Percentiles rank a stretch among this genome's conserved stretches.
Evolutionary conservation across 92 coral and sea anemone species (phyloP).

Genomic region (Chrysogorgia sp.): DNA sequence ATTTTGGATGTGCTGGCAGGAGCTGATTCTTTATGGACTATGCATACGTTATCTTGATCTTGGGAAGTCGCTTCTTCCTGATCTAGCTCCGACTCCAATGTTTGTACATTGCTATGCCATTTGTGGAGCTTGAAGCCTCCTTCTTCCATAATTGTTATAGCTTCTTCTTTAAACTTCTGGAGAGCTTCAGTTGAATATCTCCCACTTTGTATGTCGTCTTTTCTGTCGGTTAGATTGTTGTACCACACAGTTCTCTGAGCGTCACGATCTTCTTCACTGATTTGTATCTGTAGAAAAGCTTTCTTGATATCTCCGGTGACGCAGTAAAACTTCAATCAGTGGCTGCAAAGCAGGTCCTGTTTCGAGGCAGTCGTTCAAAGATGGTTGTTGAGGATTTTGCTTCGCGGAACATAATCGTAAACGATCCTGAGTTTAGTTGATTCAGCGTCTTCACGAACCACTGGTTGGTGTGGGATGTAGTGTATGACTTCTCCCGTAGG

Average conservation of each 20-base stretch:
- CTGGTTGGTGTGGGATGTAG: constrained; percentile 63
- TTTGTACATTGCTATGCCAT: constrained; percentile 72
- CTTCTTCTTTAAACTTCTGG: constrained; percentile 54
- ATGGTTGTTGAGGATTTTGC: constrained; percentile 34
- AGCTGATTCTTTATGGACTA: neutral
- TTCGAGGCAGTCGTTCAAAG: constrained; percentile 62
- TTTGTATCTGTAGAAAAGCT: constrained; percentile 4
- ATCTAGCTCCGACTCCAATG: constrained; percentile 10
- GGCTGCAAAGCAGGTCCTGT: constrained; percentile 64
- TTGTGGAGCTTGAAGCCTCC: constrained; percentile 67
- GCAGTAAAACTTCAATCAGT: constrained; percentile 3
- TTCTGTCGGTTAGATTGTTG: neutral
- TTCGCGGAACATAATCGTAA: constrained; percentile 65
- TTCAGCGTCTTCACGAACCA: constrained; percentile 53
- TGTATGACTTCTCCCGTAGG: constrained; percentile 34
- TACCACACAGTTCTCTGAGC: constrained; percentile 24
- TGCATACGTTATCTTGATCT: neutral
- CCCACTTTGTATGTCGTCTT: constrained; percentile 19
- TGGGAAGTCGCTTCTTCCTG: neutral
- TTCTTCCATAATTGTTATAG: constrained; percentile 55
- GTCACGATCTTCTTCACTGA: constrained; percentile 3
- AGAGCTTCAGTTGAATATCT: neutral
- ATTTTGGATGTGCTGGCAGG: neutral
- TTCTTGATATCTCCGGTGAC: constrained; percentile 19
- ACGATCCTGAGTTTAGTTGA: constrained; percentile 64